These are phyloP conservation scores for Periphyllus acericola DNA, from an alignment of 2,888 invertebrate genomes.

Conservation along the genomic window DNA sequence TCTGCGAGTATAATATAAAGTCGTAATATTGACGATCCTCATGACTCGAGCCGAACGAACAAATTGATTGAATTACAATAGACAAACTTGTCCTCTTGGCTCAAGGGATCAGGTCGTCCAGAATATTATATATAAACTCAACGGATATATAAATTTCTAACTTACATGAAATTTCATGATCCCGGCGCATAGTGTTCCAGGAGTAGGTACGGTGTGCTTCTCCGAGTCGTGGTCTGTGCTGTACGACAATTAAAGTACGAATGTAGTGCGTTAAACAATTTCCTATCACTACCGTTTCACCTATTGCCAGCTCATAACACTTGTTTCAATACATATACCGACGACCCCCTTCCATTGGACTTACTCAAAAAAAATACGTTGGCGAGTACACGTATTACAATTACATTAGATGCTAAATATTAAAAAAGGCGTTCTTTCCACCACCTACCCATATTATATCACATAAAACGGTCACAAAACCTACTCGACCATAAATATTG, in stretches of 20 bases:
- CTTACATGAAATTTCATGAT: not conserved
- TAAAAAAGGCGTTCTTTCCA: conserved; percentile 43
- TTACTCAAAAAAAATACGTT: conserved; percentile 22
- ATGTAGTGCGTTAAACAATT: conserved; percentile 38
- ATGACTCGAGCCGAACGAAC: conserved; percentile 62
- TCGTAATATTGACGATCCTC: conserved; percentile 52
- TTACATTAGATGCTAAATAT: conserved; percentile 42
- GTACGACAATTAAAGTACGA: conserved; percentile 59
- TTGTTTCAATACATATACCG: conserved; percentile 55
- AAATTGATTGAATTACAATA: conserved; percentile 52
- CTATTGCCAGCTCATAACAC: conserved; percentile 46
- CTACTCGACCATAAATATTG: conserved; percentile 57
- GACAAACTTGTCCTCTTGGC: conserved; percentile 60
- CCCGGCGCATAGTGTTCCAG: no score
- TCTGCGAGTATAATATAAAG: conserved; percentile 17
- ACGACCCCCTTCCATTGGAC: conserved; percentile 50
- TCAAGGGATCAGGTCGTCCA: conserved; percentile 59
- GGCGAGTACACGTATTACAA: conserved; percentile 53
- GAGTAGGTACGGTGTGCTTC: not conserved
- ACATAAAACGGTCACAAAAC: conserved; percentile 51
- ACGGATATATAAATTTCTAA: not conserved
- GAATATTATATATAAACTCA: conserved; percentile 2
- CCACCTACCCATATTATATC: conserved; percentile 12
- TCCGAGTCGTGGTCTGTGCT: conserved; percentile 13
- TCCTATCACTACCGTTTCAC: conserved; percentile 48